These are phyloP conservation scores for Odontomyia ornata DNA, from an alignment of 2,888 invertebrate genomes.

Conservation along the genomic window DNA sequence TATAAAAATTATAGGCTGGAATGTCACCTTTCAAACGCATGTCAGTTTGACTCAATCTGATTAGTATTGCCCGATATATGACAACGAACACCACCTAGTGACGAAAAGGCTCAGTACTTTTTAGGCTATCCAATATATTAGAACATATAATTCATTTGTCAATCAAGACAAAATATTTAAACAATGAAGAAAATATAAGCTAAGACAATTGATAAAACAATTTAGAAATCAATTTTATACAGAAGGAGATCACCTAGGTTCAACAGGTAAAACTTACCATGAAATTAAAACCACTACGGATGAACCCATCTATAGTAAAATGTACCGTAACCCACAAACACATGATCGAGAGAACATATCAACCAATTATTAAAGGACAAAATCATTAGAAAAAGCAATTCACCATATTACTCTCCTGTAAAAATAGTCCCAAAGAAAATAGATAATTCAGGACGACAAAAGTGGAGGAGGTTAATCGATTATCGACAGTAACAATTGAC, in stretches of 20 bases:
- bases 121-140: no score
- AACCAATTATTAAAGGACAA: neutral
- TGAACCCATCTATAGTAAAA: conserved; percentile 13
- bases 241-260: conserved; percentile 9
- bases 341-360: conserved; percentile 18
- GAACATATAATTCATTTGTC: conserved; percentile 13
- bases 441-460: neutral
- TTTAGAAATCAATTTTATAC: neutral
- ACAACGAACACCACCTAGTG: no score
- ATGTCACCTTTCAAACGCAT: no score
- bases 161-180: conserved; percentile 16
- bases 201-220: neutral
- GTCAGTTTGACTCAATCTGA: no score
- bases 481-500: conserved; percentile 17
- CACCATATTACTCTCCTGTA: conserved; percentile 25
- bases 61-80: no score
- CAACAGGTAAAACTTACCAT: neutral
- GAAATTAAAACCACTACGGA: conserved; percentile 20
- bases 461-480: conserved; percentile 28
- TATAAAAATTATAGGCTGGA: no score
- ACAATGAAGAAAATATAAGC: conserved; percentile 3
- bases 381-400: conserved; percentile 25
- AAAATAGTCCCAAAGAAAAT: conserved; percentile 28
- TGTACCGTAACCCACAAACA: conserved; percentile 2
- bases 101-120: no score